Conservation (phyloP, 2,113 vertebrate genomes). For the Syngnathoides biaculeatus region DNA sequence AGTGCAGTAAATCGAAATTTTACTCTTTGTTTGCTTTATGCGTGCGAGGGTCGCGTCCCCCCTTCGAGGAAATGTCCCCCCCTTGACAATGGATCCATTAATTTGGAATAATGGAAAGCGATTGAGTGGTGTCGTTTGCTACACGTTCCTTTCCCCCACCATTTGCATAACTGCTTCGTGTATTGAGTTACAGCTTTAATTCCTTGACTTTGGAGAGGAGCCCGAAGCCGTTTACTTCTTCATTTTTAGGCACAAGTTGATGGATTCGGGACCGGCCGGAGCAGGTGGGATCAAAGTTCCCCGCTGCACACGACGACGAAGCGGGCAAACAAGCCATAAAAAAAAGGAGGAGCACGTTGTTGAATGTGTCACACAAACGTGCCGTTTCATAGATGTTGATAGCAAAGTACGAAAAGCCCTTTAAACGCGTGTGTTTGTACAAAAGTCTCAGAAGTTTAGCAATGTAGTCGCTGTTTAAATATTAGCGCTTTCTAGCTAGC, state of each 20-base stretch:
- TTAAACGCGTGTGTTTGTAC: not conserved
- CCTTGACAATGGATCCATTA: conserved; percentile 72
- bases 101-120: conserved; percentile 72
- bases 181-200: not conserved
- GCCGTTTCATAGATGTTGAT: not conserved
- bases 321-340: conserved; percentile 3
- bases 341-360: not conserved
- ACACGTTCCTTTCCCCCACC: not conserved
- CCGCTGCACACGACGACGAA: not conserved
- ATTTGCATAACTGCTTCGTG: conserved; percentile 41
- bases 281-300: not conserved
- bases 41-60: not conserved
- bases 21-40: not conserved
- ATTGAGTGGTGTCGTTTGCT: conserved; percentile 30
- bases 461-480: too few species aligned
- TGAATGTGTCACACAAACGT: not conserved
- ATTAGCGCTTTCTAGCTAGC: too few species aligned
- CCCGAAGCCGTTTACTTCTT: not conserved
- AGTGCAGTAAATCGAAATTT: not conserved
- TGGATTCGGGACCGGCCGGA: not conserved
- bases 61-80: conserved; percentile 46
- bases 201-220: not conserved
- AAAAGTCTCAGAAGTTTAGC: not conserved
- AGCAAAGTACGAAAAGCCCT: not conserved
- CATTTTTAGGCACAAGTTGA: not conserved